These are phyloP conservation scores for Thymallus thymallus DNA, from an alignment of 2,113 vertebrate genomes.

Conservation along the genomic window DNA sequence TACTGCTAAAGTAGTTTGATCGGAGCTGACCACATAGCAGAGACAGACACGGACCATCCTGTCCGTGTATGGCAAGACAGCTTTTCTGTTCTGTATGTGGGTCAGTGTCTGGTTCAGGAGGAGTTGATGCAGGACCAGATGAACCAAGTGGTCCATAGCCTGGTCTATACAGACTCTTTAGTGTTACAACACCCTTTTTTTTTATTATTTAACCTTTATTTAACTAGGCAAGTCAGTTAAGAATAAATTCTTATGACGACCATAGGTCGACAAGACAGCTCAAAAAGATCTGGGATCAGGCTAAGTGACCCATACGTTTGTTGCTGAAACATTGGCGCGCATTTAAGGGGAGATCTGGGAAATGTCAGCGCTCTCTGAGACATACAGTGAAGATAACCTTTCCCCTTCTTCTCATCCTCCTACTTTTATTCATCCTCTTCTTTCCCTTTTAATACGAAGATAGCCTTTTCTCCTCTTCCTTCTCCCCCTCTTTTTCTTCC, in stretches of 20 bases:
- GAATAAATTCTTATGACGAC: no score
- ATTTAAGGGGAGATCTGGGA: neutral
- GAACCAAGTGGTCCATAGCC: constrained; percentile 24
- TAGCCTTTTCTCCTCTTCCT: neutral
- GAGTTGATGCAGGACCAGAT: constrained; percentile 31
- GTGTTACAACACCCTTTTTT: no score
- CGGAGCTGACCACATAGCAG: neutral
- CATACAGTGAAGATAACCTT: constrained; percentile 2
- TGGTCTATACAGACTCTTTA: no score
- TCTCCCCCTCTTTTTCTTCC: constrained; percentile 2
- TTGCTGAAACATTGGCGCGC: neutral
- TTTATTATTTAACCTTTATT: no score
- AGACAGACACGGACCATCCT: neutral
- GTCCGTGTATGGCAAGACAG: neutral
- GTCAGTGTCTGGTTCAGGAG: constrained; percentile 40
- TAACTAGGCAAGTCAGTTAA: no score
- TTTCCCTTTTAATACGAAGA: neutral
- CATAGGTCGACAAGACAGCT: no score
- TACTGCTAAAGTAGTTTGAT: no score
- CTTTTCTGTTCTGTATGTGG: constrained; percentile 27
- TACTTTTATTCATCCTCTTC: no score
- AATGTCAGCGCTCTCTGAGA: neutral
- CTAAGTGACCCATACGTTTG: neutral
- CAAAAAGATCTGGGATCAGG: no score
- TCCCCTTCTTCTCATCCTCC: constrained; percentile 2